Percentiles rank a stretch among this genome's conserved stretches.
phyloP scores from a whole-genome alignment of 2,797 vertebrate genomes.

The Coregonus suidteri region DNA sequence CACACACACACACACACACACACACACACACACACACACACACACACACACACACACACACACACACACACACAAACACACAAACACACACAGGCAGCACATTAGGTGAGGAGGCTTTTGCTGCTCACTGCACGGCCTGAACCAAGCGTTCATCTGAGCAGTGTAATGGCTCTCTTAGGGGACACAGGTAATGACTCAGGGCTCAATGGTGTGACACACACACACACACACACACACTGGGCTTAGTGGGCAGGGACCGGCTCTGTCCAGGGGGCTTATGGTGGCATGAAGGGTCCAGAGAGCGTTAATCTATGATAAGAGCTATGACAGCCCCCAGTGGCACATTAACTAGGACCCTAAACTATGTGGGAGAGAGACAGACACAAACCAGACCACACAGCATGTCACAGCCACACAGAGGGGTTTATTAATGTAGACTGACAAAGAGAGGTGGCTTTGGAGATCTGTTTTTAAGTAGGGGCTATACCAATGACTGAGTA shows the following conservation, averaged over 20 bases:
- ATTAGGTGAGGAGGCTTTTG: constrained; percentile 53
- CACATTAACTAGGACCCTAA: constrained; percentile 47
- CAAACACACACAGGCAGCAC: background rate
- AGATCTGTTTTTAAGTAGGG: too few species aligned
- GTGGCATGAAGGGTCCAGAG: constrained; percentile 47
- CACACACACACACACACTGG: constrained; percentile 13
- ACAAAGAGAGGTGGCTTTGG: too few species aligned
- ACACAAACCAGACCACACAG: background rate
- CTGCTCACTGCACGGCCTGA: too few species aligned
- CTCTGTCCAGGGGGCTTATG: constrained; percentile 49
- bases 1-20: too few species aligned
- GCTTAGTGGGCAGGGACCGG: constrained; percentile 51
- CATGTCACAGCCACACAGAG: background rate
- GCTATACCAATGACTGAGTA: too few species aligned
- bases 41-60: too few species aligned
- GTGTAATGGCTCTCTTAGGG: background rate
- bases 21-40: too few species aligned
- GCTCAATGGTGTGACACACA: constrained; percentile 33
- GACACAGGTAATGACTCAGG: background rate
- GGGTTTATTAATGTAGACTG: too few species aligned
- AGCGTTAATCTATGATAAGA: constrained; percentile 68
- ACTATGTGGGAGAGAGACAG: constrained; percentile 37
- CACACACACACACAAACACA: too few species aligned
- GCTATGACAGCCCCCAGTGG: constrained; percentile 50
- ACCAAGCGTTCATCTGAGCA: background rate